phyloP scores from a whole-genome alignment of 2,113 vertebrate genomes.

The Rousettus leschenaultii region DNA sequence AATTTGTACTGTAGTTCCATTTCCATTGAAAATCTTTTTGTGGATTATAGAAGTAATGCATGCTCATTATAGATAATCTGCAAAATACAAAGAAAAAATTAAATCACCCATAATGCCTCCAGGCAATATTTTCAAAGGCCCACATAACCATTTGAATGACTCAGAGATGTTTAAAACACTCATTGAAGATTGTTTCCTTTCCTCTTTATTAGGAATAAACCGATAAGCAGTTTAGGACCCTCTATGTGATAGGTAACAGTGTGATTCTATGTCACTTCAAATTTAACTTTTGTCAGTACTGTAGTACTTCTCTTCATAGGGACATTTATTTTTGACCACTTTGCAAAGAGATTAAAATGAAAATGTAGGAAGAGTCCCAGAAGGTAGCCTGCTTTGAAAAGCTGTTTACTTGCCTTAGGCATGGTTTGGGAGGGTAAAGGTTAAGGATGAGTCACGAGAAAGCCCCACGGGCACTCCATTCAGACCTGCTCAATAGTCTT shows the following conservation, averaged over 20 bases:
- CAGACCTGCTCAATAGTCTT: rapidly evolving
- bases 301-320: conserved; percentile 60
- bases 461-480: conserved; percentile 55
- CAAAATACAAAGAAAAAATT: conserved; percentile 52
- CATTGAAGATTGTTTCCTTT: not conserved
- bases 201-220: conserved; percentile 28
- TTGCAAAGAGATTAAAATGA: conserved; percentile 78
- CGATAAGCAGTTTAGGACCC: not conserved
- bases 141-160: conserved; percentile 55
- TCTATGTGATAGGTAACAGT: conserved; percentile 54
- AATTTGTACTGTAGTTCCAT: conserved; percentile 1
- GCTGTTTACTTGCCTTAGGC: conserved; percentile 79
- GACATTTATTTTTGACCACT: conserved; percentile 73
- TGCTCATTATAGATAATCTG: conserved; percentile 43
- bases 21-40: conserved; percentile 46
- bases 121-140: conserved; percentile 62
- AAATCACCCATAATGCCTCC: conserved; percentile 43
- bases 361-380: conserved; percentile 79
- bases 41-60: conserved; percentile 42
- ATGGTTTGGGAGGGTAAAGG: conserved; percentile 64
- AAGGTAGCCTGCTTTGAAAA: conserved; percentile 76
- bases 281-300: conserved; percentile 62
- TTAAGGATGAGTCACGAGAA: conserved; percentile 75
- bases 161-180: conserved; percentile 67
- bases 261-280: conserved; percentile 68